Evolutionary conservation across 2,113 vertebrate species (phyloP), one percentile per base, ranked within the genome.

Genomic region (Heliornis fulica): DNA sequence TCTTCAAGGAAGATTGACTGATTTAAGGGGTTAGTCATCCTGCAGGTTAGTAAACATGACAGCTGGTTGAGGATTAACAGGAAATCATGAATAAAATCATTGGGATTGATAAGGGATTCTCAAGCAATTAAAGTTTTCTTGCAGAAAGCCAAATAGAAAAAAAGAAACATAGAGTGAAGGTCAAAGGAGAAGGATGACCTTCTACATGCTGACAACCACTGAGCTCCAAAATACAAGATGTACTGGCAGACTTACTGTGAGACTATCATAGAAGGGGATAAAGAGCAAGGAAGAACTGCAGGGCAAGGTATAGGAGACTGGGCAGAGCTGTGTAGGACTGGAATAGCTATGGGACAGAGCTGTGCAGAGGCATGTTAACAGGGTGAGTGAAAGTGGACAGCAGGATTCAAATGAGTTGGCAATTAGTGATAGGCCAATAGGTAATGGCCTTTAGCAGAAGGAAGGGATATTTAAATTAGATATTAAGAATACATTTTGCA

Each of bases 41-140:
- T 63, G 23, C 66, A 91, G 90, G 94, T 97, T 97, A 87, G 96
- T 96, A 97, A 97, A 97, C 95, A 92, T 80, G 94, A 93, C 83
- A 74, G 82, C 43, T 97, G 83, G 88, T 78, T 79, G 94, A 83
- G 91, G 97, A 97, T 98, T 97, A 97, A 90, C 82, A 94, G 87
- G 77, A 92, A 97, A 94, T 93, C 51, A 53, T 79, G 93, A 97
- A 95, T 93, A 95, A 97, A 95, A 94, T 97, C 91, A 81, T 77
- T 70, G 51, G 72, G 46, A 83, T 92, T 97, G 94, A 93, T 96
- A 96, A 97, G 53, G 68, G 92, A 88, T 95, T 97, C 54, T 88
- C 64, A 74, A 77, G 91, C 78, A 96, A 92, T 96, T 97, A 83
- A 95, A 96, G 40, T 91, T 90, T 94, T 93, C 60, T 87, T 6